Percentiles rank a stretch among this genome's conserved stretches.
Evolutionary conservation across 1,140 invertebrate species (phyloP).

Genomic region (Hypothenemus hampei): DNA sequence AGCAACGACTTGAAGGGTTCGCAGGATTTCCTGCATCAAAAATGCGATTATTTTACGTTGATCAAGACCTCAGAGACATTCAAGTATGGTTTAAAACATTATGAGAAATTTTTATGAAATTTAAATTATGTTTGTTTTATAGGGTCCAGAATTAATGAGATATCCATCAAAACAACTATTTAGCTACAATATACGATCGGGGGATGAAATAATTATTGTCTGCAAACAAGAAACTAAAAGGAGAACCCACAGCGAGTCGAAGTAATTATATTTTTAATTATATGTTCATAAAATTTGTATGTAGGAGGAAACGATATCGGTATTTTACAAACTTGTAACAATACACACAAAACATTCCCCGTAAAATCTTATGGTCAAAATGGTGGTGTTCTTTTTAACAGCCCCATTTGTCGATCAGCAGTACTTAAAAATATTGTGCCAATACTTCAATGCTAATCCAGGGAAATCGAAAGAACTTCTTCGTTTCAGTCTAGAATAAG

Average conservation of each 20-base stretch:
- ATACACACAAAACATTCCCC: too few relatives aligned
- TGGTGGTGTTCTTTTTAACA: background rate
- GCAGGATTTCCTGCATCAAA: constrained; percentile 72
- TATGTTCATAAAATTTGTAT: too few relatives aligned
- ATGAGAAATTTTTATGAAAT: background rate
- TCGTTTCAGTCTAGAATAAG: too few relatives aligned
- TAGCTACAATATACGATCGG: constrained; percentile 84
- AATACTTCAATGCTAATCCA: too few relatives aligned
- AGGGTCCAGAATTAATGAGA: constrained; percentile 83
- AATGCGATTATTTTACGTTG: constrained; percentile 83
- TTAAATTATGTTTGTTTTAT: constrained; percentile 25
- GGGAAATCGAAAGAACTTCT: too few relatives aligned
- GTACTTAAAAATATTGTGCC: too few relatives aligned
- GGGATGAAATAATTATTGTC: constrained; percentile 87
- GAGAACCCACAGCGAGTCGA: constrained; percentile 28
- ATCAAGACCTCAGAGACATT: constrained; percentile 63
- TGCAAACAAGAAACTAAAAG: constrained; percentile 50
- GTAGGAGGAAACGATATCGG: too few relatives aligned
- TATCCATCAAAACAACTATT: constrained; percentile 84
- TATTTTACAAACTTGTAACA: too few relatives aligned
- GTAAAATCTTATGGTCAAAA: background rate
- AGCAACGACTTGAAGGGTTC: constrained; percentile 71
- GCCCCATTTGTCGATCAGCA: too few relatives aligned
- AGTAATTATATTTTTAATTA: constrained; percentile 24
- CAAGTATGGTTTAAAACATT: constrained; percentile 40